phyloP scores from a whole-genome alignment of 1,140 invertebrate genomes.

The Phortica variegata region DNA sequence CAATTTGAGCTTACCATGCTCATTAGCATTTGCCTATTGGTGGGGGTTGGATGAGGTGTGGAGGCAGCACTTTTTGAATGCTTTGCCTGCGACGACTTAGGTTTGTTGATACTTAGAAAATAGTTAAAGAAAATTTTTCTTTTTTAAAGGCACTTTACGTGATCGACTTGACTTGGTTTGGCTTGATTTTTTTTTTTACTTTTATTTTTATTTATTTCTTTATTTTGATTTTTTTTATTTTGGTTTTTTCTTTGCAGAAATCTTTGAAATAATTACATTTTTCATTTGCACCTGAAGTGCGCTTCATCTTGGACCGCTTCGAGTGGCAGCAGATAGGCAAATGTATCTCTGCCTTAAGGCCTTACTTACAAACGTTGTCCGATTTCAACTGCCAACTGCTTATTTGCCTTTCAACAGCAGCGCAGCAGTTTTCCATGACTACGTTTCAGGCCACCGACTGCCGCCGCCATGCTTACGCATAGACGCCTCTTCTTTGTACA shows the following conservation, averaged over 20 bases:
- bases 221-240: constrained; percentile 36
- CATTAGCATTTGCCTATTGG: constrained; percentile 15
- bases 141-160: too few species aligned
- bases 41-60: too few species aligned
- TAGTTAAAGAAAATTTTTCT: constrained; percentile 16
- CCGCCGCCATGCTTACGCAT: constrained; percentile 1
- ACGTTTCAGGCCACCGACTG: too few species aligned
- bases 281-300: constrained; percentile 51
- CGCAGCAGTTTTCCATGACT: constrained; percentile 7
- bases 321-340: too few species aligned
- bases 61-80: neutral
- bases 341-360: too few species aligned
- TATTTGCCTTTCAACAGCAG: constrained; percentile 34
- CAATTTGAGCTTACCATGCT: constrained; percentile 1
- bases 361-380: too few species aligned
- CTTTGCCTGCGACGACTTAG: constrained; percentile 16
- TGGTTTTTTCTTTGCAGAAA: constrained; percentile 35
- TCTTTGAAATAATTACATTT: constrained; percentile 54
- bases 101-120: constrained; percentile 21
- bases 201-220: too few species aligned
- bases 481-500: constrained; percentile 11
- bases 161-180: too few species aligned
- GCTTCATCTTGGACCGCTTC: constrained; percentile 9
- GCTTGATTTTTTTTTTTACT: too few species aligned
- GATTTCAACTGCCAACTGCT: neutral